Evolutionary conservation across 2,113 vertebrate genomes (phyloP).

Genomic region (Aptenodytes patagonicus): DNA sequence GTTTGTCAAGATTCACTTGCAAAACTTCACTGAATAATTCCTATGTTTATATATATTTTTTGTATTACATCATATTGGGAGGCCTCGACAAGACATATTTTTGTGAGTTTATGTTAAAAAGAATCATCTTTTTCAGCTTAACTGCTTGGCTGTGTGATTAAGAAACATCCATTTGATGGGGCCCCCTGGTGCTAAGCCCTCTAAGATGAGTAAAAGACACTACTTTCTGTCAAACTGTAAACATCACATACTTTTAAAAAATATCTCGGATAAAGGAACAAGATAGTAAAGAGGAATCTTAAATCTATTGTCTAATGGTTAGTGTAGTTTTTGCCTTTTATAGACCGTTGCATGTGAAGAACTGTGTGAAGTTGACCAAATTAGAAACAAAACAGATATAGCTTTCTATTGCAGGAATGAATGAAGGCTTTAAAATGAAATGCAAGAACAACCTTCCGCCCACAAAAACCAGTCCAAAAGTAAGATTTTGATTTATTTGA

Average conservation of each 20-base stretch:
- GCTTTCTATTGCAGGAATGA: constrained; percentile 23
- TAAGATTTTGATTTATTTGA: constrained; percentile 50
- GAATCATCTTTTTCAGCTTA: background rate
- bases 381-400: constrained; percentile 37
- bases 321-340: background rate
- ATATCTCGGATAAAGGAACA: background rate
- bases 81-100: background rate
- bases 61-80: constrained; percentile 7
- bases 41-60: constrained; percentile 19
- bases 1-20: background rate
- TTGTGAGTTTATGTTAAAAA: constrained; percentile 7
- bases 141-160: background rate
- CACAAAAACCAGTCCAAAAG: constrained; percentile 25
- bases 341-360: background rate
- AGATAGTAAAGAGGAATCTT: background rate
- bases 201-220: background rate
- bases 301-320: background rate
- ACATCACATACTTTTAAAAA: background rate
- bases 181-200: background rate
- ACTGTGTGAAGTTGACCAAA: background rate
- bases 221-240: background rate
- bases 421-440: constrained; percentile 27
- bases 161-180: background rate
- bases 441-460: background rate
- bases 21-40: background rate